Evolutionary conservation across 2,888 invertebrate genomes (phyloP), one percentile per base, ranked within the genome.

Genomic region (Troilus luridus): DNA sequence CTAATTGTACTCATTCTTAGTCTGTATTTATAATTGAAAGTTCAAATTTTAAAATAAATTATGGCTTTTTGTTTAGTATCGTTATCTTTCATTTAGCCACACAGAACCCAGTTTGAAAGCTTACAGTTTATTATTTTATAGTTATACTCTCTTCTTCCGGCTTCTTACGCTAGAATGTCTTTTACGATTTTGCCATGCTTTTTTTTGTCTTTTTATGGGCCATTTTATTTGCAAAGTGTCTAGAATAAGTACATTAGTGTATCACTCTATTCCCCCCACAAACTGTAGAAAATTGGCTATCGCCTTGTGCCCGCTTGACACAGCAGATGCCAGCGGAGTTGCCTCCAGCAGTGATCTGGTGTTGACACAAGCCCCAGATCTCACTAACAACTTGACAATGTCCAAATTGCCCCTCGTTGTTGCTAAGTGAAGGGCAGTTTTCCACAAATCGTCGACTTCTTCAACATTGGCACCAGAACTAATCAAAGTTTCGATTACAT

Each of bases 371-470:
- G 59, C 88, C 0, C 88, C 88, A 27, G 27, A 54, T 54, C 59
- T 59, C 56, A 88, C 27, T 21, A 59, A 27, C 62, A 88, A 17
- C 24, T 88, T 41, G 21, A 88, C 88, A 19, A 56, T 41, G 54
- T 88, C 41, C 60, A 60, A 21, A 27, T 88, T 58, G 27, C 62
- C 88, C 12, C 56, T 88, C 19, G 27, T 59, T 24, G 62, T 41
- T 21, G 88, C 88, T 24, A 88, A 27, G 7, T 88, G 88, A 12
- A 88, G 54, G 27, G 88, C 9, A 11, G 88, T 88, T 59, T 62
- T 59, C 59, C 88, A 41, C 62, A 60, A 60, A 41, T 88, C 59
- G 62, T 88, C 58, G 10, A 59, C 56, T n/a, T 59, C 88, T n/a
- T 88, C 59, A n/a, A 88, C 9, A 27, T 59, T n/a, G 1, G 59